phyloP scores from a whole-genome alignment of 2,888 invertebrate genomes.

The Dastarcus helophoroides region DNA sequence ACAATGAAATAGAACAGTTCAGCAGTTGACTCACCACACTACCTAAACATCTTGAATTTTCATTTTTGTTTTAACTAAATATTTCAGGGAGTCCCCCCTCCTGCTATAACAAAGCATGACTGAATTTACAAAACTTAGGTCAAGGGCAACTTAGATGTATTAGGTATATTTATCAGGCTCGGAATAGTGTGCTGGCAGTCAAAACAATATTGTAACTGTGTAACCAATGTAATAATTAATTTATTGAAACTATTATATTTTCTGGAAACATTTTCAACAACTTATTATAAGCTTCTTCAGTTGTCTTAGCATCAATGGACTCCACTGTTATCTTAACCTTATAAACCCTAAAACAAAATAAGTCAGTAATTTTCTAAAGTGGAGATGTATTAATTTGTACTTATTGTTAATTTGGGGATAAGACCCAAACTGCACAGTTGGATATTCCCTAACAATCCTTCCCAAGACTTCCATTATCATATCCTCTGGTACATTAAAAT shows the following conservation, averaged over 20 bases:
- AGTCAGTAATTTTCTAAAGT: slow-evolving; percentile 2
- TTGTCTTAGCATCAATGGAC: slow-evolving; percentile 31
- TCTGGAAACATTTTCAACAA: slow-evolving; percentile 31
- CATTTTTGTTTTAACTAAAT: no score
- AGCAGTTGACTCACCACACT: no score
- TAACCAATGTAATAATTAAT: no score
- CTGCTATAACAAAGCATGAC: no score
- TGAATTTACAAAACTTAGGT: no score
- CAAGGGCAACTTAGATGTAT: no score
- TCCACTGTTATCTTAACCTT: slow-evolving; percentile 42
- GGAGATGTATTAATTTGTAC: slow-evolving; percentile 5
- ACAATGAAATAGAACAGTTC: no score
- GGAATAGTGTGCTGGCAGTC: no score
- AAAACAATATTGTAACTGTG: no score
- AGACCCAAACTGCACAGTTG: slow-evolving; percentile 41
- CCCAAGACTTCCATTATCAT: slow-evolving; percentile 35
- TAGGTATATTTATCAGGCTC: no score
- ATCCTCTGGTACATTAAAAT: slow-evolving; percentile 38
- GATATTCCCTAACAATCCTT: slow-evolving; percentile 36
- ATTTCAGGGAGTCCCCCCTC: no score
- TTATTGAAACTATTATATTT: slow-evolving; percentile 23
- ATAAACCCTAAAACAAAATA: slow-evolving; percentile 33
- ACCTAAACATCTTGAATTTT: no score
- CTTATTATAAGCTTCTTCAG: slow-evolving; percentile 32
- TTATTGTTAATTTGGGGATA: slow-evolving; percentile 38